These are phyloP conservation scores for Drosophila anceps DNA, from an alignment of 2,888 invertebrate genomes.

Conservation along the genomic window DNA sequence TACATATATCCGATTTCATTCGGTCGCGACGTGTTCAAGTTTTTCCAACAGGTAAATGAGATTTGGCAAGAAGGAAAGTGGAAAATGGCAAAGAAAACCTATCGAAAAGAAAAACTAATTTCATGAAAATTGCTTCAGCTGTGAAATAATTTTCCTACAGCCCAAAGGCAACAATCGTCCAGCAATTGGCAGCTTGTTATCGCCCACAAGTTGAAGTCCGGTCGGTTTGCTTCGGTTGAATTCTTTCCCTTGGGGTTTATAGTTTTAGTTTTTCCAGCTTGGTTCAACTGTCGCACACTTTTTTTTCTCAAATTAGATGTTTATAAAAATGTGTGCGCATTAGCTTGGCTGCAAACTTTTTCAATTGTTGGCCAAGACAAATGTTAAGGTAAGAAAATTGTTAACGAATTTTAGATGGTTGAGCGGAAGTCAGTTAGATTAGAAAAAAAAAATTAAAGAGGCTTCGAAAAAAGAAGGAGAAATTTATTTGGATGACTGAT, in stretches of 20 bases:
- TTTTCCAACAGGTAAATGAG: slow-evolving; percentile 58
- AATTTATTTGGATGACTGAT: background rate
- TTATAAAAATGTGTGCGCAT: slow-evolving; percentile 70
- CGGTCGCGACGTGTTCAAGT: slow-evolving; percentile 66
- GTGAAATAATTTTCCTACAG: slow-evolving; percentile 75
- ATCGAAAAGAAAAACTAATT: slow-evolving; percentile 76
- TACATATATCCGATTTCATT: slow-evolving; percentile 47
- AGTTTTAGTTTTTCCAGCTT: slow-evolving; percentile 31
- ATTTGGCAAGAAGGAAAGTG: slow-evolving; percentile 28
- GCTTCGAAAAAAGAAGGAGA: background rate
- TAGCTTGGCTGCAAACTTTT: slow-evolving; percentile 67
- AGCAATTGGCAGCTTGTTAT: slow-evolving; percentile 67
- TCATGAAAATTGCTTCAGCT: slow-evolving; percentile 75
- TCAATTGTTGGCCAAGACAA: slow-evolving; percentile 55
- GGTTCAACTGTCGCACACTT: slow-evolving; percentile 34
- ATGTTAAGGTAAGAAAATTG: slow-evolving; percentile 13
- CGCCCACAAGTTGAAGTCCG: slow-evolving; percentile 21
- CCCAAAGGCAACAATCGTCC: slow-evolving; percentile 59
- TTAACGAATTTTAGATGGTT: background rate
- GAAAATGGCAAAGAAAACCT: slow-evolving; percentile 28
- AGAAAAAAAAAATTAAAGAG: background rate
- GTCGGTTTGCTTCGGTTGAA: slow-evolving; percentile 1
- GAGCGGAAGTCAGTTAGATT: background rate
- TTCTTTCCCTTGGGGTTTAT: slow-evolving; percentile 51
- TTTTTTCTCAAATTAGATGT: slow-evolving; percentile 62